Conservation (phyloP, 2,888 invertebrate species). For the Limnephilus lunatus region DNA sequence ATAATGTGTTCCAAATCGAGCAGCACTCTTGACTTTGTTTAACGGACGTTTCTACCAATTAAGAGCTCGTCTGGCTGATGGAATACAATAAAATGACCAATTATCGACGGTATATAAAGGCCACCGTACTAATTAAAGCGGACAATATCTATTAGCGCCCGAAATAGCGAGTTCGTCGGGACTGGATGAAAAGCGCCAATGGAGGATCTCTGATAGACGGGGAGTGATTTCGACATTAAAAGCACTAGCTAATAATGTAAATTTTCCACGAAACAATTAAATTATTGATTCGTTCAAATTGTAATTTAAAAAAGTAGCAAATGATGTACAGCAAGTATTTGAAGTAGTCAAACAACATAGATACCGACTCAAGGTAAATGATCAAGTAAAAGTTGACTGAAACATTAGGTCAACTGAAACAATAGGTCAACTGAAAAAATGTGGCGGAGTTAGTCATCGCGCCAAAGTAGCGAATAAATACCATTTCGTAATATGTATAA, state of each 20-base stretch:
- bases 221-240: background rate
- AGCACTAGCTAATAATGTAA: background rate
- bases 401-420: too few relatives aligned
- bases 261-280: background rate
- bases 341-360: too few relatives aligned
- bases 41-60: constrained; percentile 56
- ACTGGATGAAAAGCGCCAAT: background rate
- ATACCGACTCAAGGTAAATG: too few relatives aligned
- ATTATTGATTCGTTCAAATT: background rate
- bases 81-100: constrained; percentile 63
- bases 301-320: background rate
- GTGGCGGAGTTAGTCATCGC: too few relatives aligned
- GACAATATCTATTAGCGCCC: background rate
- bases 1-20: background rate
- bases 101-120: constrained; percentile 54
- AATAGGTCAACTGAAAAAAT: too few relatives aligned
- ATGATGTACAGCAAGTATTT: background rate
- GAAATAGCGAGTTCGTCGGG: constrained; percentile 10
- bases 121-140: constrained; percentile 59
- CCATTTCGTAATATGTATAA: too few relatives aligned
- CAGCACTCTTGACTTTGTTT: constrained; percentile 46
- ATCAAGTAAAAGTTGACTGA: too few relatives aligned
- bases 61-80: constrained; percentile 59
- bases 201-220: background rate
- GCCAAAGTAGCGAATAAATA: too few relatives aligned